Evolutionary conservation across 2,797 vertebrate genomes (phyloP).

Genomic region (Dendrocincla fuliginosa): DNA sequence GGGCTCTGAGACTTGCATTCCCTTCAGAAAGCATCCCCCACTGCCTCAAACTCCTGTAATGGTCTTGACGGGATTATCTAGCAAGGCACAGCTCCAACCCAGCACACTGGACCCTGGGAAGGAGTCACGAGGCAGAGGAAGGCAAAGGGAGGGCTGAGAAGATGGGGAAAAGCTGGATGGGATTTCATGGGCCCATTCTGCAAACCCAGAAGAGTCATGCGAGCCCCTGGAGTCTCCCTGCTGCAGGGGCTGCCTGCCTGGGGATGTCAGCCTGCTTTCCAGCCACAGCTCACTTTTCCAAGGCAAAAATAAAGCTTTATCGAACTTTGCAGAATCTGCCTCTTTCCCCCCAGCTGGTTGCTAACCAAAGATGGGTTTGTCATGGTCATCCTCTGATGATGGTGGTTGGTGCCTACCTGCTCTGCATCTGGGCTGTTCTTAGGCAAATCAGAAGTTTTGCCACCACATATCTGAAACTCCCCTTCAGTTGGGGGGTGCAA

Average conservation of each 20-base stretch:
- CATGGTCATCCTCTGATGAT: fast-evolving
- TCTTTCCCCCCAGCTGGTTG: not conserved
- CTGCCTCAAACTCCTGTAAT: not conserved
- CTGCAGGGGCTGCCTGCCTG: not conserved
- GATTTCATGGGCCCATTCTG: fast-evolving
- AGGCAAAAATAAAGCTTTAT: not conserved
- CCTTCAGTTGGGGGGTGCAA: not conserved
- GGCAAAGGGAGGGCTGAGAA: not conserved
- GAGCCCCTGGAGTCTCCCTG: not conserved
- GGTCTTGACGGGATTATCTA: not conserved
- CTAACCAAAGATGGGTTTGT: not conserved
- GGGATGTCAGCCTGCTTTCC: not conserved
- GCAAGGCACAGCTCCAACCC: not conserved
- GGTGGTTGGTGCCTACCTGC: not conserved
- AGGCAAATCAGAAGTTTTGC: not conserved
- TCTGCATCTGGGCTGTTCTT: not conserved
- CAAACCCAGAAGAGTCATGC: not conserved
- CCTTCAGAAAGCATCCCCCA: not conserved
- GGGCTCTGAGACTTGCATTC: not conserved
- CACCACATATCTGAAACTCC: not conserved
- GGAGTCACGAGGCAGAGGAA: not conserved
- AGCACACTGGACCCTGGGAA: not conserved
- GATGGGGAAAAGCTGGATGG: not conserved
- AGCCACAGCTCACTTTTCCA: not conserved
- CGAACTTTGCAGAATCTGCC: fast-evolving